phyloP scores from a whole-genome alignment of 2,113 vertebrate genomes.

The Dipodomys merriami region DNA sequence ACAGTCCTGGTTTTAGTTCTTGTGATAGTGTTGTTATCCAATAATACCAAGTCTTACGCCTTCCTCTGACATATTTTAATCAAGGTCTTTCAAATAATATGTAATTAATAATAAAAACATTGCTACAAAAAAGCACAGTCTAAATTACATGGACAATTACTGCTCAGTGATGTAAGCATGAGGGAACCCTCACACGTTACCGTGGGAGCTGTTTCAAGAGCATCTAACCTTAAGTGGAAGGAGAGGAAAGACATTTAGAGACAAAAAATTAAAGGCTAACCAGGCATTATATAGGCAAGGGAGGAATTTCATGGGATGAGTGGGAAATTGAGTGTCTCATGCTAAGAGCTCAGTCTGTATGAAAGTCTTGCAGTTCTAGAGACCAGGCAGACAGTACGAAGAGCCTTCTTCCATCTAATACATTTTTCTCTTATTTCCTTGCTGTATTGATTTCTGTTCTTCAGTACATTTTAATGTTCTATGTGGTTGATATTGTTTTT shows the following conservation, averaged over 20 bases:
- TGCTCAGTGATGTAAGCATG: not conserved
- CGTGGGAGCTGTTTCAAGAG: not conserved
- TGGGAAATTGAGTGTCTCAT: not conserved
- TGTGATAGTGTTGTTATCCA: too few relatives aligned
- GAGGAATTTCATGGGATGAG: not conserved
- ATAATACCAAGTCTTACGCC: too few relatives aligned
- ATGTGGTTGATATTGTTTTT: conserved; percentile 38
- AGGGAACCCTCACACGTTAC: not conserved
- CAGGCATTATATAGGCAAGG: not conserved
- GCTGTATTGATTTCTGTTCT: not conserved
- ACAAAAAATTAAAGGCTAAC: conserved; percentile 10
- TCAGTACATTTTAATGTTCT: conserved; percentile 1
- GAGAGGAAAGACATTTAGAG: not conserved
- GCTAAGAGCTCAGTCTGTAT: not conserved
- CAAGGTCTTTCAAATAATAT: too few relatives aligned
- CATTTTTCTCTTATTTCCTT: conserved; percentile 34
- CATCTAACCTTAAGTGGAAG: not conserved
- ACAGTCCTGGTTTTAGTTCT: too few relatives aligned
- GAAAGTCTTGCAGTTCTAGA: not conserved
- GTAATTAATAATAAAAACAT: too few relatives aligned
- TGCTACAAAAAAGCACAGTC: too few relatives aligned
- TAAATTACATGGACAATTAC: not conserved
- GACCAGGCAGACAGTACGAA: not conserved
- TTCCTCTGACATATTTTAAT: too few relatives aligned
- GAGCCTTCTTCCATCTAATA: not conserved